Conservation (phyloP, 2,888 invertebrate genomes). For the Pristionchus arcanus region DNA sequence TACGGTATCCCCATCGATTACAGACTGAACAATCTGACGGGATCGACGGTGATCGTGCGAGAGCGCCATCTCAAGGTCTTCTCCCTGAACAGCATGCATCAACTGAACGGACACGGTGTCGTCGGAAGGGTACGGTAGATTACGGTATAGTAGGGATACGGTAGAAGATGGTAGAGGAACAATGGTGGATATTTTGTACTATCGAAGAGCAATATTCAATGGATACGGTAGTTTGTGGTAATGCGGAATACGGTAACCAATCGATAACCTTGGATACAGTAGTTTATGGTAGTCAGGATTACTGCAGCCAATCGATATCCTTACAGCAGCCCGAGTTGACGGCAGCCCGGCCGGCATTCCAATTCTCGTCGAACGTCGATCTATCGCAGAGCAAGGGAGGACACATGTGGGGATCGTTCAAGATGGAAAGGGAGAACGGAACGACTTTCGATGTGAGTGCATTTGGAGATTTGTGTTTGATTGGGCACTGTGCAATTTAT, state of each 20-base stretch:
- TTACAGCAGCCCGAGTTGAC: constrained; percentile 71
- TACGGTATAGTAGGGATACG: not conserved
- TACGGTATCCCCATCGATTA: constrained; percentile 79
- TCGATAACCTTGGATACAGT: constrained; percentile 36
- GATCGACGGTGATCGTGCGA: constrained; percentile 61
- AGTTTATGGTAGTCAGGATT: not conserved
- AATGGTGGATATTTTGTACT: no score
- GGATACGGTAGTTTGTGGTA: not conserved
- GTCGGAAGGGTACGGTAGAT: constrained; percentile 62
- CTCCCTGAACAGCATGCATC: constrained; percentile 73
- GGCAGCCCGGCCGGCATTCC: constrained; percentile 68
- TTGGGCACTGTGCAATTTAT: not conserved
- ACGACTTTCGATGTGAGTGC: constrained; percentile 93
- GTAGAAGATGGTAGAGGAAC: not conserved
- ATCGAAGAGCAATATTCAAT: not conserved
- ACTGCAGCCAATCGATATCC: not conserved
- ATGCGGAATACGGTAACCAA: no score
- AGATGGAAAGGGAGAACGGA: constrained; percentile 97
- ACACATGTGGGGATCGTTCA: constrained; percentile 98
- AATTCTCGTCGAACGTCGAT: constrained; percentile 73
- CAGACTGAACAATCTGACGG: constrained; percentile 30
- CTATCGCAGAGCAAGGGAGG: constrained; percentile 84
- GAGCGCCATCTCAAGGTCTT: constrained; percentile 69
- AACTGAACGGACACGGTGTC: constrained; percentile 70
- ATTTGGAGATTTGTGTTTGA: not conserved